Base-by-base conservation (phyloP, 2,113 vertebrate species). In the Lamprotornis superbus region DNA sequence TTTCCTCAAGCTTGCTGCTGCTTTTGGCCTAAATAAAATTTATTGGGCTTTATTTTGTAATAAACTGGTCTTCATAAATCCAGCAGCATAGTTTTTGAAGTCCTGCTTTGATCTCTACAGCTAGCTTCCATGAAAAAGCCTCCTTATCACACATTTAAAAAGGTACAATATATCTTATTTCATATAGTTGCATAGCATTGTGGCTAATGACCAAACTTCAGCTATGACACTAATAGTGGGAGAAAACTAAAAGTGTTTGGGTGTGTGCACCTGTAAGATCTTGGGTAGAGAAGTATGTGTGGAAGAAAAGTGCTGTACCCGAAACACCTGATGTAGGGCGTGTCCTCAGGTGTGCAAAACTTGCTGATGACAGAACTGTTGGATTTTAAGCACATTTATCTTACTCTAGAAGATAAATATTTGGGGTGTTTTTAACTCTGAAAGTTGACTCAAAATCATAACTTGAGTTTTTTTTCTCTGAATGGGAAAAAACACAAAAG, bases 21-120 rank as follows among this genome's bases (percentile, higher is more conserved):
- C 84, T 96, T 94, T 94, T 95, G 84, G 87, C 47, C 33, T 94
- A 82, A 97, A 94, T 90, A 75, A 97, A 97, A 93, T 91, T 87
- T 95, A 84, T 47, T 83, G 20, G 81, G 24, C 46, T 90, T 83
- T 93, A 47, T 95, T 97, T 96, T 90, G 55, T 46, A 82, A 55
- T 78, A 87, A 89, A 89, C 23, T 60, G 30, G 6, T 85, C n/a
- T 67, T 95, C 39, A 71, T 85, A 91, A 96, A 94, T 89, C 49
- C 22, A 87, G 49, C 52, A 90, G 44, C 39, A 18, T 18, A 77
- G 75, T 49, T 93, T 97, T 95, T 96, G 91, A 97, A 97, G 95
- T 89, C 46, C 68, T 90, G 44, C 39, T 42, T 95, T 92, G 69
- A 90, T 95, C 33, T 10, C 40, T 84, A 65, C 56, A 73, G 39